Conservation (phyloP, 2,113 vertebrate species). For the Sylvietta virens region DNA sequence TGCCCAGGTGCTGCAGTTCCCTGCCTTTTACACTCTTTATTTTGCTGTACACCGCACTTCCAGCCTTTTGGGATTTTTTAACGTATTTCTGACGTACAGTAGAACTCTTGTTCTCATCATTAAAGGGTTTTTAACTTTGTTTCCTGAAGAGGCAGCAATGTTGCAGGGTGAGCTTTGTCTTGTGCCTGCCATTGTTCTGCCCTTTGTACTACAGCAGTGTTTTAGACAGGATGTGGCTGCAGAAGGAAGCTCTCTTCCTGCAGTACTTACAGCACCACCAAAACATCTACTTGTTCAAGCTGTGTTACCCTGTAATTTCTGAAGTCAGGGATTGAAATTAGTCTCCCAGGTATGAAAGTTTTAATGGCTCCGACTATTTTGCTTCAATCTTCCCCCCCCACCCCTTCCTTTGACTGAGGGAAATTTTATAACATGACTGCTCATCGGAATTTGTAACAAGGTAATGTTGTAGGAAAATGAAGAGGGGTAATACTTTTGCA, state of each 20-base stretch:
- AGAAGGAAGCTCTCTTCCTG: not conserved
- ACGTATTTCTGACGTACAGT: fast-evolving
- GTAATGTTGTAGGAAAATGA: not conserved
- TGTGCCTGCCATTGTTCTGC: not conserved
- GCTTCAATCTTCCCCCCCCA: fast-evolving
- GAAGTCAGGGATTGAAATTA: not conserved
- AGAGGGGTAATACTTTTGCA: not conserved
- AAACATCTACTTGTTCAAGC: not conserved
- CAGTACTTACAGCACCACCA: not conserved
- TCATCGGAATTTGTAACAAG: not conserved
- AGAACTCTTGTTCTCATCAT: not conserved
- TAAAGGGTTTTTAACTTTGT: not conserved
- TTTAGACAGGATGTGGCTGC: not conserved
- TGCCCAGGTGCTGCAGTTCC: not conserved
- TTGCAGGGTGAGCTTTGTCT: not conserved
- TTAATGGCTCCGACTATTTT: not conserved
- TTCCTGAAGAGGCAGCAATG: not conserved
- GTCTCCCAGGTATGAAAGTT: not conserved
- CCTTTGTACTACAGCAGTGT: not conserved
- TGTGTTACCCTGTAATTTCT: not conserved
- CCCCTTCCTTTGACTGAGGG: not conserved
- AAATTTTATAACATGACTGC: slow-evolving; percentile 31
- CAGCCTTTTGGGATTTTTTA: not conserved
- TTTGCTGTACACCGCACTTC: not conserved
- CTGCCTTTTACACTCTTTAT: not conserved